These are phyloP conservation scores for Nerophis lumbriciformis DNA, from an alignment of 2,113 vertebrate genomes.

Conservation along the genomic window DNA sequence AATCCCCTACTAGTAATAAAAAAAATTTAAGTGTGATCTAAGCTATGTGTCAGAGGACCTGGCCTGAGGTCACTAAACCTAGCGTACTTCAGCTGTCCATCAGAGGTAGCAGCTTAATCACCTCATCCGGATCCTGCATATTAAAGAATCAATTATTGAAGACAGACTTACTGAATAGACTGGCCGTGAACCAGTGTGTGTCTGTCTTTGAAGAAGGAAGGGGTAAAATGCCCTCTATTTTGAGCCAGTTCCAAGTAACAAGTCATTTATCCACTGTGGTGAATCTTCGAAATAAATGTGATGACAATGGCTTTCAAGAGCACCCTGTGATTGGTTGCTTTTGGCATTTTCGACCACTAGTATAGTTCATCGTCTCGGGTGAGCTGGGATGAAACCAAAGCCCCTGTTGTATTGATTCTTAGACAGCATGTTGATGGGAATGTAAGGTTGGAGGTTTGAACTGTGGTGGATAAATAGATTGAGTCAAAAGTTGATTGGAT, in stretches of 20 bases:
- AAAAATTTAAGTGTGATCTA: background rate
- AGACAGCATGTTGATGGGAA: too few species aligned
- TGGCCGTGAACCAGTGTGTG: constrained; percentile 7
- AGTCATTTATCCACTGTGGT: background rate
- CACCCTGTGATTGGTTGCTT: background rate
- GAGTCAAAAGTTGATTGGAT: too few species aligned
- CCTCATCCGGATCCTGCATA: constrained; percentile 37
- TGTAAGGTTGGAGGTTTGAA: too few species aligned
- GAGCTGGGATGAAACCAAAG: too few species aligned
- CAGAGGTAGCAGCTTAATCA: constrained; percentile 57
- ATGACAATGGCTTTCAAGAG: background rate
- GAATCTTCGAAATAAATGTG: background rate
- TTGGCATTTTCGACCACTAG: background rate
- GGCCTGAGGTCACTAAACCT: constrained; percentile 23
- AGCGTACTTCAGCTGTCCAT: constrained; percentile 18
- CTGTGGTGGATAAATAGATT: too few species aligned
- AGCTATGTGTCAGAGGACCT: constrained; percentile 35
- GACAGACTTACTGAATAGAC: constrained; percentile 18
- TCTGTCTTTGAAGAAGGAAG: background rate
- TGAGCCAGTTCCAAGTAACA: background rate
- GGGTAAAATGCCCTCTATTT: background rate
- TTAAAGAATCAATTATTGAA: constrained; percentile 47
- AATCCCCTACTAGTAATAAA: background rate
- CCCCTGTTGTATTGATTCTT: too few species aligned
- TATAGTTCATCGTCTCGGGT: too few species aligned